A percentile compares a stretch with the other conserved stretches of the same genome.
Evolutionary conservation across 2,113 vertebrate genomes (phyloP).

Genomic region (Pachycephala philippinensis): DNA sequence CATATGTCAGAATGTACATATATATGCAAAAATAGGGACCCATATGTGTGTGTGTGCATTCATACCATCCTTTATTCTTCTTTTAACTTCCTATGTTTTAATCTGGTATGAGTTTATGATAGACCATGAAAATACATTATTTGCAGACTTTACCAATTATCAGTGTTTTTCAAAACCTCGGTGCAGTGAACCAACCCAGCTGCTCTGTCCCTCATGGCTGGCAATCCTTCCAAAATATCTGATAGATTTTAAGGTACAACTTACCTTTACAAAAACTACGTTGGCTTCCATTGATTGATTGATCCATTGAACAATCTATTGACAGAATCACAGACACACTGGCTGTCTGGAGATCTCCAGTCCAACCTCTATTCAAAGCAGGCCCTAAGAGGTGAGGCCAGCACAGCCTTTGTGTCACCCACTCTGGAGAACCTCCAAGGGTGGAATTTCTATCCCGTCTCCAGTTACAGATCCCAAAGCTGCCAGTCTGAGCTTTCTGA

Average conservation of each 20-base stretch:
- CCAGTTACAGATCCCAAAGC: neutral
- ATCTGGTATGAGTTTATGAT: neutral
- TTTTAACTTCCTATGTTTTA: neutral
- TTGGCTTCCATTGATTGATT: neutral
- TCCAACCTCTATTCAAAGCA: neutral
- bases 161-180: neutral
- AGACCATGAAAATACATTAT: neutral
- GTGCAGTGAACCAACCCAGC: neutral
- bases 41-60: neutral
- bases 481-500: neutral
- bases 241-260: neutral
- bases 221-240: neutral
- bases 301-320: neutral
- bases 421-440: neutral
- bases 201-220: neutral
- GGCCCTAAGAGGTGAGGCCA: neutral
- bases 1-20: neutral
- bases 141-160: neutral
- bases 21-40: neutral
- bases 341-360: neutral
- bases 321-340: neutral
- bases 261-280: neutral
- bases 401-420: neutral
- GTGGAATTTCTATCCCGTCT: neutral
- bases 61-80: neutral